Evolutionary conservation across 2,113 vertebrate species (phyloP), one percentile per base, ranked within the genome.

Genomic region (Thalassarche chlororhynchos): DNA sequence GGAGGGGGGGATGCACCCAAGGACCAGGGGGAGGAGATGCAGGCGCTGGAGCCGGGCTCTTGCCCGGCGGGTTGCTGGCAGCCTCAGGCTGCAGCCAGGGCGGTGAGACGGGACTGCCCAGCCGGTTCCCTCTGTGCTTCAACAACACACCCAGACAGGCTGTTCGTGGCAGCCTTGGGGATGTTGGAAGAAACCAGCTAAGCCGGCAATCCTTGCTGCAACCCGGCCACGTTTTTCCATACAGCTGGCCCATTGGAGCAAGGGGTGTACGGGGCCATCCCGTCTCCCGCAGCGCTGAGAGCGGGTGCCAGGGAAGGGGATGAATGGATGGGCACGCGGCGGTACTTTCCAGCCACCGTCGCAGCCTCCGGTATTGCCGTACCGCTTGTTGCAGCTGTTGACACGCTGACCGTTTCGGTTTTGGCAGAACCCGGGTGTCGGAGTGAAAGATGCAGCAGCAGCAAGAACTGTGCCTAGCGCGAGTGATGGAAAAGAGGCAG

Each of bases 1-100:
- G 82, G 97, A 93, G 86, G 87, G 79, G 94, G 97, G 72, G 84
- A 90, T 62, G 96, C 94, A 72, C 75, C 97, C 62, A 76, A 57
- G 93, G 93, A 61, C 58, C 98, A 94, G 97, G 96, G 95, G 71
- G 97, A 96, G 88, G 95, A 98, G 90, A 82, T 93, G 95, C 92
- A 91, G 87, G 94, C 72, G 34, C 96, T 97, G 80, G 97, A 97
- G 71, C 65, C 18, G 23, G 82, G 81, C 78, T n/a, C 16, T 26
- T 52, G 34, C 74, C 19, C 1, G 0, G 49, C 2, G 0, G 8
- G 18, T 7, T 29, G 34, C 34, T 32, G 38, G 34, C 66, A 55
- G 52, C 81, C 66, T 17, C 3, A 0, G 13, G 36, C 51, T 42
- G 62, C 57, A 26, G 52, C 60, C 7, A 0, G 40, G 51, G 25